Evolutionary conservation across 2,113 vertebrate species (phyloP).

Genomic region (Buteo buteo): DNA sequence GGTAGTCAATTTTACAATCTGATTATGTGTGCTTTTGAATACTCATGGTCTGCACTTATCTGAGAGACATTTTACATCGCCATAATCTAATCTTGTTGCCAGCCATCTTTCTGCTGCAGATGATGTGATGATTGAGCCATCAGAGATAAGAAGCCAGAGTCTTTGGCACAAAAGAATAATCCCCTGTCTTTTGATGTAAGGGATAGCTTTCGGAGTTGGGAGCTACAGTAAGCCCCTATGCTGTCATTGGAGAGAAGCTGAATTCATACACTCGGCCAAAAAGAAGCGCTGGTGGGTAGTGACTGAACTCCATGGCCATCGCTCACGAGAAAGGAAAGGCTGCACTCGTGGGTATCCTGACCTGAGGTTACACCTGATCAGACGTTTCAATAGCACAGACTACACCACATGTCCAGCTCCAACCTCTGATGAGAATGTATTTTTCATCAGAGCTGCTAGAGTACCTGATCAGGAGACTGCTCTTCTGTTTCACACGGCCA

Average conservation of each 20-base stretch:
- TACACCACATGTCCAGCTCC: not conserved
- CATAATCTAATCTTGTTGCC: conserved; percentile 30
- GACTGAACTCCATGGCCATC: not conserved
- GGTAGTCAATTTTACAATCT: conserved; percentile 1
- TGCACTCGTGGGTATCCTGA: not conserved
- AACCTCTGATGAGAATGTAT: not conserved
- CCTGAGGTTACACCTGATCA: not conserved
- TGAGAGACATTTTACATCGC: not conserved
- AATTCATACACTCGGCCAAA: not conserved
- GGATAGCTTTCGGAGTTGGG: not conserved
- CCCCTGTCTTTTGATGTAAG: not conserved
- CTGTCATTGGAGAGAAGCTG: not conserved
- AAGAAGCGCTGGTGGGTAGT: not conserved
- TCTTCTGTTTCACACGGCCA: not conserved
- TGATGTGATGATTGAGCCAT: not conserved
- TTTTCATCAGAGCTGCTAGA: not conserved
- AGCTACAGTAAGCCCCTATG: not conserved
- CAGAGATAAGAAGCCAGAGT: not conserved
- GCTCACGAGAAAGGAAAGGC: not conserved
- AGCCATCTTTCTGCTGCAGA: not conserved
- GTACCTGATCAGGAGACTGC: not conserved
- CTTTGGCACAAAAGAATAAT: not conserved
- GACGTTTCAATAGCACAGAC: not conserved
- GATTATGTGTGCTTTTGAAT: conserved; percentile 28
- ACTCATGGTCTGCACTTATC: not conserved